Base-by-base conservation (phyloP, 2,888 invertebrate species). In the Drosophila nr. perissopoda region DNA sequence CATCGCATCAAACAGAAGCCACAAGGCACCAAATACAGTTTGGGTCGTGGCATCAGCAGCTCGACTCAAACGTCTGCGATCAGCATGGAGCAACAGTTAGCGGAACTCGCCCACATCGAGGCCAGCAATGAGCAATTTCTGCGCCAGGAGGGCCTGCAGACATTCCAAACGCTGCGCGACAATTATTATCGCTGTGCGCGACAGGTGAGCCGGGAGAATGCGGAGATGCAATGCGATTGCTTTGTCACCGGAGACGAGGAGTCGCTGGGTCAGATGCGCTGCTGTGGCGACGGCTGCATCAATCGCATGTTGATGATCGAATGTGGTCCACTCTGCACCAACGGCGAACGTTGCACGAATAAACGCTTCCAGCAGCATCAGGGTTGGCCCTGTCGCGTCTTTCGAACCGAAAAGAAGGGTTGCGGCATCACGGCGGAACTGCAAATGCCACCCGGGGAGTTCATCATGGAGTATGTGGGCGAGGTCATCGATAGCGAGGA, bases 381-480 rank as follows among this genome's bases (percentile, higher is more conserved):
- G 80, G 97, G 98, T 94, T 96, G 97, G 0, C 95, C 96, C 33
- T 96, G 98, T 54, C 97, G 97, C 90, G 97, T 97, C 16, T 97
- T 97, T 92, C 95, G 96, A 92, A 98, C 99, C 4, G 97, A 97
- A 63, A 97, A 97, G 90, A 99, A 99, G 92, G 99, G 99, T 0
- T 97, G 97, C 93, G 99, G 99, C n/a, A 95, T 99, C 36, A 95
- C 97, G 90, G 92, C 91, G 13, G 90, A 92, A 48, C 79, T 91
- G 53, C 91, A 91, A 60, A 93, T 93, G 52, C 76, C 90, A 1
- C 77, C 92, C 0, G 99, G 98, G 5, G 96, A 97, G 90, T 99
- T 99, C 93, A 96, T 99, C 64, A 97, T 99, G 96, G 99, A 99
- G 93, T 99, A 99, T 92, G 97, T 99, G 0, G 99, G 99, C 0